Evolutionary conservation across 2,888 invertebrate genomes (phyloP), one percentile per base, ranked within the genome.

Genomic region (Harpalus rufipes): DNA sequence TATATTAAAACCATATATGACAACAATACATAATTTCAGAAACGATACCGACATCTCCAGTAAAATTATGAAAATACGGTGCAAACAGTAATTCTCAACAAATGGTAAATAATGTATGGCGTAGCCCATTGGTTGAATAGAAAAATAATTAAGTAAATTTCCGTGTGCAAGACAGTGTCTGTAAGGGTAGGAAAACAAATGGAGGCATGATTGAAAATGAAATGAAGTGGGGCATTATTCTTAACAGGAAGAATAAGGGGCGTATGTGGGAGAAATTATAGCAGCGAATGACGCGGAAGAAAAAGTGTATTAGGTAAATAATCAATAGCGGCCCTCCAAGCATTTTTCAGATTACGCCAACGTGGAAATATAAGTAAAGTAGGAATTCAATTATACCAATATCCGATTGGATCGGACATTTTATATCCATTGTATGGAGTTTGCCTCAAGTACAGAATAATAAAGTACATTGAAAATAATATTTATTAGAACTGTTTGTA

Each of bases 211-310:
- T 78, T 58, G 58, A 78, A 78, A 78, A 78, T 78, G 56, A 78
- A 78, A 78, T 78, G 78, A 78, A 78, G 78, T 78, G 78, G 58
- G 16, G 78, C 78, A 78, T 78, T 78, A 78, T 78, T 78, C 78
- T 78, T 78, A 78, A 78, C 78, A 78, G 78, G 58, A 78, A 78
- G 56, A 76, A 44, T 44, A 76, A 78, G 58, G 78, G 78, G 58
- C 56, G 78, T 78, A 59, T 78, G 59, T 78, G 78, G 56, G 59
- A 56, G 21, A 58, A 78, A 78, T 78, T 78, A 78, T 78, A 44
- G 78, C 78, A 32, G 58, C 78, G 44, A 78, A 78, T 58, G 59
- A 78, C 78, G 59, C 59, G 78, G 59, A 78, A 78, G 59, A 78
- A 58, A 78, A 78, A 78, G 56, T 74, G 18, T 74, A 74, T 74